A percentile compares a stretch with the other conserved stretches of the same genome.
Evolutionary conservation across 2,113 vertebrate genomes (phyloP).

Genomic region (Chinchilla lanigera): DNA sequence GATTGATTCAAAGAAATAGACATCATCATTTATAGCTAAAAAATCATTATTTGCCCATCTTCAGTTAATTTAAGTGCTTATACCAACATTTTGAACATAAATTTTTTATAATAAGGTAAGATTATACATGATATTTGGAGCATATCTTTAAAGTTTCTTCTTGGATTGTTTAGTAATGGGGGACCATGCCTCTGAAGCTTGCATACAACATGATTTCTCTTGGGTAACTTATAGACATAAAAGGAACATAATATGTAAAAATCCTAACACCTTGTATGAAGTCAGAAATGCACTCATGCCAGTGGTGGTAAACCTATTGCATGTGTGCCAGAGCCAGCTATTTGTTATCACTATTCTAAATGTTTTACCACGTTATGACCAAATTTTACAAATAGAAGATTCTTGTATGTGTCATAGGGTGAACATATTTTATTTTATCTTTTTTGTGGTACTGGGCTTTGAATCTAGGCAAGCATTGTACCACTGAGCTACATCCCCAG

Average conservation of each 20-base stretch:
- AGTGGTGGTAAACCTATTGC: neutral
- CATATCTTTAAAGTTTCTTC: neutral
- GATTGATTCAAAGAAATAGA: slow-evolving; percentile 39
- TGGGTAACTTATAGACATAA: neutral
- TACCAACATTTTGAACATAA: neutral
- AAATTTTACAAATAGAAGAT: neutral
- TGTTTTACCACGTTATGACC: neutral
- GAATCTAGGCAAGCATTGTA: neutral
- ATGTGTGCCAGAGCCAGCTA: neutral
- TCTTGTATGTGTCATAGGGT: neutral
- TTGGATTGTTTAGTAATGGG: neutral
- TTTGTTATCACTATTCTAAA: neutral
- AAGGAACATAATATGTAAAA: neutral
- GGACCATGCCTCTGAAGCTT: neutral
- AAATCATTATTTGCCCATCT: neutral
- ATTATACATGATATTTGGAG: neutral
- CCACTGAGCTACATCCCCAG: neutral
- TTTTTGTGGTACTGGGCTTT: neutral
- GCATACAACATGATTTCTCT: neutral
- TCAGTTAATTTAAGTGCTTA: neutral
- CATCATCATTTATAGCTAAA: neutral
- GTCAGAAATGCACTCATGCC: neutral
- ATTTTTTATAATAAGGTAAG: neutral
- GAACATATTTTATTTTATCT: neutral
- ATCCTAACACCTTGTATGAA: neutral